Conservation (phyloP, 2,888 invertebrate genomes). For the Lathronympha strigana region DNA sequence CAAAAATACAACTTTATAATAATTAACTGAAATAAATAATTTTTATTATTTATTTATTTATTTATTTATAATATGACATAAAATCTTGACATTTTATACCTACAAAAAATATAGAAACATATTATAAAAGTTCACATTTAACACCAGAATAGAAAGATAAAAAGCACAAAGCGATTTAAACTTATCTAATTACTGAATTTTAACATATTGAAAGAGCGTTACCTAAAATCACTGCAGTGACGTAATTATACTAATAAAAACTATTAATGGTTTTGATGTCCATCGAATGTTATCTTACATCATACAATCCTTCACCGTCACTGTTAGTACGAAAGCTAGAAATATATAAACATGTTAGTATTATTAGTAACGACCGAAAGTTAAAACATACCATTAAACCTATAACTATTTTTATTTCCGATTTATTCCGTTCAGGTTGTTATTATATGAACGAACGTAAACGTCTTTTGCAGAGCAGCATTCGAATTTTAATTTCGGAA, state of each 20-base stretch:
- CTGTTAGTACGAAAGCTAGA: constrained; percentile 81
- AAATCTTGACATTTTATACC: too few species aligned
- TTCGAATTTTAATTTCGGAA: too few species aligned
- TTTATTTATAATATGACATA: too few species aligned
- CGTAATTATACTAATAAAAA: constrained; percentile 56
- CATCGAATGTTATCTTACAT: constrained; percentile 80
- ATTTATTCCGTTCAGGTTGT: too few species aligned
- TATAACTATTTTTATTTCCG: too few species aligned
- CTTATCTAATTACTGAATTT: background rate
- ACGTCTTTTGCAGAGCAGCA: too few species aligned
- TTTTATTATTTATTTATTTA: too few species aligned
- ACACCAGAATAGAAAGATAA: background rate
- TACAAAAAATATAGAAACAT: background rate
- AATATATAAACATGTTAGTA: constrained; percentile 64
- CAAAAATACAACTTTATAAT: too few species aligned
- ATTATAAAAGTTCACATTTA: background rate
- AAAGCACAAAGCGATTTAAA: background rate
- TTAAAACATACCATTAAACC: too few species aligned
- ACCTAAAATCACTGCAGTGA: constrained; percentile 66
- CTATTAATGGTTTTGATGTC: constrained; percentile 53
- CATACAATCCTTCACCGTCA: constrained; percentile 70
- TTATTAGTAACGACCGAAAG: constrained; percentile 31
- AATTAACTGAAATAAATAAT: background rate
- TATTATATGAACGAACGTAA: too few species aligned
- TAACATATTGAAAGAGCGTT: constrained; percentile 50